These are phyloP conservation scores for Pseudochirops corinnae DNA, from an alignment of 2,797 vertebrate genomes.

Conservation along the genomic window DNA sequence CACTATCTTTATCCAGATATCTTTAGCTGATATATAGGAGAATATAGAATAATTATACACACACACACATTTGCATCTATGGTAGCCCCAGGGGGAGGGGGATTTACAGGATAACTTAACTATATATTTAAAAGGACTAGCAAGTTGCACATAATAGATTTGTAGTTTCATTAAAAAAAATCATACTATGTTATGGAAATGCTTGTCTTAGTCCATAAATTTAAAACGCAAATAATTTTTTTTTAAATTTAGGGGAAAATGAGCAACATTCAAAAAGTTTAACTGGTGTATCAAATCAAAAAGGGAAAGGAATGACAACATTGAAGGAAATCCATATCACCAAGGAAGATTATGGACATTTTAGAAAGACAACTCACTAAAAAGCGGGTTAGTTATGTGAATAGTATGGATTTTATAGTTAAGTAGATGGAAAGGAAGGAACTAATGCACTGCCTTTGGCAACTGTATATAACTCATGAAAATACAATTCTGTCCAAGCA, in stretches of 20 bases:
- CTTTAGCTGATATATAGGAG: no score
- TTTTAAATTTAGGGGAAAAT: neutral
- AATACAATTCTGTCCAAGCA: rapidly evolving
- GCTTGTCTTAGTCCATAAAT: neutral
- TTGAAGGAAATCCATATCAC: neutral
- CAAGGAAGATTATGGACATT: neutral
- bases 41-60: no score
- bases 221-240: neutral
- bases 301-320: neutral
- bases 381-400: neutral
- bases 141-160: no score
- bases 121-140: no score
- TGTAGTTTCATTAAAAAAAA: no score
- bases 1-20: no score
- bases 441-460: neutral
- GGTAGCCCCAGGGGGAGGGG: no score
- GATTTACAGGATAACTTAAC: no score
- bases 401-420: neutral
- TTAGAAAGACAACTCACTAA: neutral
- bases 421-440: neutral
- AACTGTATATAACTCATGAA: neutral
- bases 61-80: no score
- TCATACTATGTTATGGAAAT: no score
- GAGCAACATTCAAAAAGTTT: neutral
- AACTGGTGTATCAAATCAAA: conserved; percentile 5